Conservation (phyloP, 2,113 vertebrate genomes). For the Vanacampus margaritifer region DNA sequence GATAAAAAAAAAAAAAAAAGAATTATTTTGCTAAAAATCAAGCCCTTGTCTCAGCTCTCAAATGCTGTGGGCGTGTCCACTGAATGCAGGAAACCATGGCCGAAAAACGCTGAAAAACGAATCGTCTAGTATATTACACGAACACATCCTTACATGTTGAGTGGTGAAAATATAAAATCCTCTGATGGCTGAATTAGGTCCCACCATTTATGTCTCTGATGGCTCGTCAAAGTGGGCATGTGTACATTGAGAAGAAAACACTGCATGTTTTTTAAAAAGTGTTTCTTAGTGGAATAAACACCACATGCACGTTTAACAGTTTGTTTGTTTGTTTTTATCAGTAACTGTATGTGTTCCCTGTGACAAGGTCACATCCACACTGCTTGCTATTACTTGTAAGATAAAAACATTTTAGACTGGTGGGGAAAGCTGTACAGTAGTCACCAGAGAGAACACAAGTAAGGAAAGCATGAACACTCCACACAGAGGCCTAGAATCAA, state of each 20-base stretch:
- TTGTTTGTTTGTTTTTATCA: background rate
- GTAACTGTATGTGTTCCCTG: background rate
- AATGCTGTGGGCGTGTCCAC: background rate
- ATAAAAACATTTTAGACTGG: background rate
- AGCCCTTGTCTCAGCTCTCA: background rate
- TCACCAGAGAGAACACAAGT: background rate
- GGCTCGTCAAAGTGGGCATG: constrained; percentile 20
- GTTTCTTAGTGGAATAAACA: background rate
- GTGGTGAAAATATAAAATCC: no score
- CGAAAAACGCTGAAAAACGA: no score
- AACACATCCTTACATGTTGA: no score
- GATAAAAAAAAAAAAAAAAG: background rate
- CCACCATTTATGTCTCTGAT: no score
- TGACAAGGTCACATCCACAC: background rate
- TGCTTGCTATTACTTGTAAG: background rate
- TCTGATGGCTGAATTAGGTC: no score
- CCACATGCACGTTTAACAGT: background rate
- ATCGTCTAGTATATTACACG: background rate
- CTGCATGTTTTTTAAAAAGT: background rate
- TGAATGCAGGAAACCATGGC: background rate
- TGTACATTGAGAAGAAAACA: constrained; percentile 21
- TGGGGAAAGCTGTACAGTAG: background rate
- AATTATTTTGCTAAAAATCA: background rate
- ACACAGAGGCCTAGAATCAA: background rate
- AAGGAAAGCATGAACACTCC: background rate